Evolutionary conservation across 2,888 invertebrate species (phyloP).

Genomic region (Liopterus haemorrhoidalis): DNA sequence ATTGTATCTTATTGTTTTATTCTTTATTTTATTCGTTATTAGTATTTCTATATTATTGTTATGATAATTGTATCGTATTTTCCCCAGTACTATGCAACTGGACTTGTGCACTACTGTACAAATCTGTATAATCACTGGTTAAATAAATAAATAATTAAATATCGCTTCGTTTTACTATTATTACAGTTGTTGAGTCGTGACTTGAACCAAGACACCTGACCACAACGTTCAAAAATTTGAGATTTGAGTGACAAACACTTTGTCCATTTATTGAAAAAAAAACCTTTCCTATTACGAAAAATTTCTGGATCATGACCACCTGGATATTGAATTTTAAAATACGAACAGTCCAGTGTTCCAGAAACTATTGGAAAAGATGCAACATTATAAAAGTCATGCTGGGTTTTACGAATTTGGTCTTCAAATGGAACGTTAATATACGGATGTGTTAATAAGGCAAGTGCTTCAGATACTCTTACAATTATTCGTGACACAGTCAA

Average conservation of each 20-base stretch:
- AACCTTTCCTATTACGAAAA: no score
- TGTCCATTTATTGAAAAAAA: no score
- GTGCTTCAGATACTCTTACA: neutral
- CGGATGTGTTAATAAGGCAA: neutral
- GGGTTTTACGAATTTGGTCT: neutral
- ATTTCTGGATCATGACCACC: no score
- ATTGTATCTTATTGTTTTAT: no score
- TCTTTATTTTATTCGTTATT: no score
- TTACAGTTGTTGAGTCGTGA: conserved; percentile 4
- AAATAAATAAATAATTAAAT: no score
- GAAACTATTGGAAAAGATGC: neutral
- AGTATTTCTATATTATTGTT: no score
- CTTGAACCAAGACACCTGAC: neutral
- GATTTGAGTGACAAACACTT: neutral
- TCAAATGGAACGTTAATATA: neutral
- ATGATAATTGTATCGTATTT: no score
- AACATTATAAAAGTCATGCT: neutral
- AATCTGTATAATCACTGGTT: no score
- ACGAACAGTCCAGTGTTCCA: neutral
- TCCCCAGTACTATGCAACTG: no score
- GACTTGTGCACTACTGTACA: no score
- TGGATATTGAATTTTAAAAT: neutral
- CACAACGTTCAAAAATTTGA: conserved; percentile 1
- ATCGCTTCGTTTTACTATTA: neutral
- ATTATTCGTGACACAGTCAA: neutral